phyloP scores from a whole-genome alignment of 2,113 vertebrate genomes.

The Toxotes jaculatrix region DNA sequence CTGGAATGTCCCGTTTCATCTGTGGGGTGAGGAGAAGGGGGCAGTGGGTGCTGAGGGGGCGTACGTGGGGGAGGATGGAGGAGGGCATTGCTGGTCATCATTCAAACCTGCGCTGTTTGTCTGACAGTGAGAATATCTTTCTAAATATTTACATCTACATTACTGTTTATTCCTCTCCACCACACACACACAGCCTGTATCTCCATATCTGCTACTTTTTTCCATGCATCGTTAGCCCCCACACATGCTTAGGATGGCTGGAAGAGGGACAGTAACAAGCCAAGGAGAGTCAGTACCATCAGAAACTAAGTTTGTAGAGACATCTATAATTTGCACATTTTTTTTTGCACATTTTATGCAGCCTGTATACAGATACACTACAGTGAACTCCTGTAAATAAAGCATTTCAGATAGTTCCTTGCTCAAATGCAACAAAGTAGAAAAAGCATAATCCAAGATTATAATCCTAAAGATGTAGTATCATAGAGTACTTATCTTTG shows the following conservation, averaged over 20 bases:
- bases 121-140: conserved; percentile 86
- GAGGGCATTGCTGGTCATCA: conserved; percentile 70
- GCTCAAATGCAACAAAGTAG: not conserved
- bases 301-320: conserved; percentile 24
- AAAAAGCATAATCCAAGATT: not conserved
- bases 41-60: conserved; percentile 45
- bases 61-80: conserved; percentile 60
- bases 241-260: conserved; percentile 64
- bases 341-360: not conserved
- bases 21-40: conserved; percentile 42
- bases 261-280: conserved; percentile 45
- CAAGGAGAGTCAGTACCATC: conserved; percentile 29
- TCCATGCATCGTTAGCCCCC: conserved; percentile 58
- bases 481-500: not conserved
- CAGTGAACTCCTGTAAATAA: not conserved
- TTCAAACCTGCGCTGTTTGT: conserved; percentile 80
- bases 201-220: conserved; percentile 70
- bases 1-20: conserved; percentile 59
- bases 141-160: conserved; percentile 96
- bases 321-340: not conserved
- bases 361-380: not conserved
- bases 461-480: not conserved
- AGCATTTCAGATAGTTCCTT: not conserved
- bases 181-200: conserved; percentile 41
- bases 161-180: conserved; percentile 89